Conservation (phyloP, 2,888 invertebrate genomes). For the Ypsolopha scabrella region DNA sequence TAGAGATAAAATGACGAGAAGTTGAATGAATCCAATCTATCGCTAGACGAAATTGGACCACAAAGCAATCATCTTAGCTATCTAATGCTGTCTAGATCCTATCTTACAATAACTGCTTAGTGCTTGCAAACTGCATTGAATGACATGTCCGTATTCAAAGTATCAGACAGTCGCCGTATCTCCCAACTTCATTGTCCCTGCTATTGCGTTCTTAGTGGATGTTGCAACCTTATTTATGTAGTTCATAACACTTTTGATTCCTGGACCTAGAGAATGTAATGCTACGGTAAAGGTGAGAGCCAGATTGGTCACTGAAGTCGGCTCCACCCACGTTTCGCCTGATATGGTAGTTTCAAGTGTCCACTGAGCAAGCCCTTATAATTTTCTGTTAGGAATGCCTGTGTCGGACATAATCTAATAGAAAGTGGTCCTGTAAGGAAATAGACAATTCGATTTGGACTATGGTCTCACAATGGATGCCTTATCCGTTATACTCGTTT, state of each 20-base stretch:
- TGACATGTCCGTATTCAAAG: background rate
- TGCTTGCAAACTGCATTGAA: slow-evolving; percentile 10
- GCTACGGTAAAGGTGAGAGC: background rate
- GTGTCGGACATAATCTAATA: background rate
- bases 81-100: no score
- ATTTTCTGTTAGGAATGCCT: background rate
- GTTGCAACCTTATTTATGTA: background rate
- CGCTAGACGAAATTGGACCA: no score
- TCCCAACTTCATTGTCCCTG: background rate
- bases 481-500: background rate
- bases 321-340: background rate
- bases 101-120: background rate
- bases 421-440: background rate
- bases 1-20: no score
- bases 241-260: background rate
- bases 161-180: background rate
- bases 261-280: background rate
- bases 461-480: background rate
- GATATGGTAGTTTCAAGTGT: background rate
- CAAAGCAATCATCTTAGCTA: no score
- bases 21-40: no score
- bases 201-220: background rate
- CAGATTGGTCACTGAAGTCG: background rate
- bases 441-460: no score
- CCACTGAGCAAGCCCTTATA: background rate